Evolutionary conservation across 2,797 vertebrate species (phyloP).

Genomic region (Antennarius maculatus): DNA sequence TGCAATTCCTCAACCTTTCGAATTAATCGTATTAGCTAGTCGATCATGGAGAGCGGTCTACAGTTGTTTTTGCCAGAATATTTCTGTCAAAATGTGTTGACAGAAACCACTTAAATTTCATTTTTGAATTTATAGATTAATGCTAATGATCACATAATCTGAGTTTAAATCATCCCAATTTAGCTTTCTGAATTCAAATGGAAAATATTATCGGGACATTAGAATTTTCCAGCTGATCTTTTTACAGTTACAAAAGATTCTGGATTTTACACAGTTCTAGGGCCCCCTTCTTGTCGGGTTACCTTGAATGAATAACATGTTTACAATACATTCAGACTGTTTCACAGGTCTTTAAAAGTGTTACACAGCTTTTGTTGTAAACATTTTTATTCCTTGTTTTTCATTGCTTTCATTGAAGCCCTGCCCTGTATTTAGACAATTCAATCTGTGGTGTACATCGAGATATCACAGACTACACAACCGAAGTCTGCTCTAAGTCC

Average conservation of each 20-base stretch:
- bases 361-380: background rate
- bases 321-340: background rate
- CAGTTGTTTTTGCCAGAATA: conserved; percentile 4
- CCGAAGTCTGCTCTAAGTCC: conserved; percentile 20
- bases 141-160: conserved; percentile 55
- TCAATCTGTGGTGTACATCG: conserved; percentile 21
- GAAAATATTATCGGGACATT: conserved; percentile 19
- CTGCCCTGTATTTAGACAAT: conserved; percentile 6
- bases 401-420: background rate
- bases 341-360: background rate
- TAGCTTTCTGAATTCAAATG: conserved; percentile 43
- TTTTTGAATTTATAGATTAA: conserved; percentile 33
- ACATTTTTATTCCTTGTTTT: conserved; percentile 4
- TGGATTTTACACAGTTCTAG: conserved; percentile 1
- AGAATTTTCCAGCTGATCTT: background rate
- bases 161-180: conserved; percentile 45
- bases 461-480: conserved; percentile 15
- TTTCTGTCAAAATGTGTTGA: conserved; percentile 36
- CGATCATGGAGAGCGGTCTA: conserved; percentile 12
- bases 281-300: background rate
- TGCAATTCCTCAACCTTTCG: conserved; percentile 4
- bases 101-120: conserved; percentile 51
- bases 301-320: background rate
- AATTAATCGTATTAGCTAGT: background rate
- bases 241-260: background rate